A percentile compares a stretch with the other conserved stretches of the same genome.
These are phyloP conservation scores for Athalia rosae DNA, from an alignment of 2,888 invertebrate genomes.

Conservation along the genomic window DNA sequence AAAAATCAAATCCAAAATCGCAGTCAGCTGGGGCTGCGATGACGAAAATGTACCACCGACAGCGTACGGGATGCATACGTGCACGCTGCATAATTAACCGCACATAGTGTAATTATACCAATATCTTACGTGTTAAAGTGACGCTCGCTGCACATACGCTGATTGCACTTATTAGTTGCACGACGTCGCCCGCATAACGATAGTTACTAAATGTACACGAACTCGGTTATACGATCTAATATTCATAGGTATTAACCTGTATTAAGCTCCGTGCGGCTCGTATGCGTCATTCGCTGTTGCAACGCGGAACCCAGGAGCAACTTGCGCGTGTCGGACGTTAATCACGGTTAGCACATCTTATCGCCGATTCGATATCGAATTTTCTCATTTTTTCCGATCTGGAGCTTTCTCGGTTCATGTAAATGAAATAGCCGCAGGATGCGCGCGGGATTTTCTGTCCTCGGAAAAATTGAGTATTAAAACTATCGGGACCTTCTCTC, in stretches of 20 bases:
- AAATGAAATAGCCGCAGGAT: too few relatives aligned
- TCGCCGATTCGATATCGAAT: too few relatives aligned
- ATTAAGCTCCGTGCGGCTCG: slow-evolving; percentile 37
- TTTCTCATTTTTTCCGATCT: too few relatives aligned
- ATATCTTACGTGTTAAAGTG: not conserved
- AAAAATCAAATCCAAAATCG: slow-evolving; percentile 5
- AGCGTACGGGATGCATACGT: too few relatives aligned
- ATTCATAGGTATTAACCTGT: slow-evolving; percentile 39
- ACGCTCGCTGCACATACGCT: not conserved
- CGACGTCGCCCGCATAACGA: slow-evolving; percentile 32
- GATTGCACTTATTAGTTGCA: slow-evolving; percentile 20
- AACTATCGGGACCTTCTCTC: too few relatives aligned
- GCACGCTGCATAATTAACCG: not conserved
- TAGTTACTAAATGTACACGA: not conserved
- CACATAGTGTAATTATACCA: not conserved
- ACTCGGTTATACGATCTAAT: slow-evolving; percentile 39
- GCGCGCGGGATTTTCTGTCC: too few relatives aligned
- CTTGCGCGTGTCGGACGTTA: not conserved
- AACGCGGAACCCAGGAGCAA: slow-evolving; percentile 19
- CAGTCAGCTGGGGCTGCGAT: not conserved
- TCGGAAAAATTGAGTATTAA: too few relatives aligned
- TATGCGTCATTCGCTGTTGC: slow-evolving; percentile 28
- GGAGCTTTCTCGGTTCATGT: too few relatives aligned
- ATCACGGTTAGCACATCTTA: not conserved
- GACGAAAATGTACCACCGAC: not conserved